Conservation (phyloP, 1,140 invertebrate genomes). For the Zaprionus ghesquierei region DNA sequence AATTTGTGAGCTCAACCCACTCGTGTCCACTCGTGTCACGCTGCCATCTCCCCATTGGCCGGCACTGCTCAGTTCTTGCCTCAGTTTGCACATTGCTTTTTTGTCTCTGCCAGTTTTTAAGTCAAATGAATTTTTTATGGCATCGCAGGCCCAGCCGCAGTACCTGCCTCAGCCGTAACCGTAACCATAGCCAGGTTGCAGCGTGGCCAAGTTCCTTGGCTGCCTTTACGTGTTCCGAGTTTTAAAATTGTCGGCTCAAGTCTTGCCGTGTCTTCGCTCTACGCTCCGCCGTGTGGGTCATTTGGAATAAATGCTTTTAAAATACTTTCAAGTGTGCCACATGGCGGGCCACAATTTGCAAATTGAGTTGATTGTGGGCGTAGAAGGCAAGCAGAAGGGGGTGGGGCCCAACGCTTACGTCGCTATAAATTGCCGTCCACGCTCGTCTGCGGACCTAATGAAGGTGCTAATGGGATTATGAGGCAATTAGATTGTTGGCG, state of each 20-base stretch:
- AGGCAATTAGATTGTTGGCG: slow-evolving; percentile 30
- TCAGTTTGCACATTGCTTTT: slow-evolving; percentile 20
- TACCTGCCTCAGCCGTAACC: slow-evolving; percentile 3
- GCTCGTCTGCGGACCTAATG: slow-evolving; percentile 17
- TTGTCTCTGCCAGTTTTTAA: slow-evolving; percentile 67
- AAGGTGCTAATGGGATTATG: slow-evolving; percentile 56
- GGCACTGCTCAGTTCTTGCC: slow-evolving; percentile 1
- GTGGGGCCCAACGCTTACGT: neutral
- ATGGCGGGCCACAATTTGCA: slow-evolving; percentile 53
- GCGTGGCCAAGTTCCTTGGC: slow-evolving; percentile 27
- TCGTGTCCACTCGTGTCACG: neutral
- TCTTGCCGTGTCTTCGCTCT: slow-evolving; percentile 12
- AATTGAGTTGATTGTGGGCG: slow-evolving; percentile 50
- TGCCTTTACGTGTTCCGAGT: slow-evolving; percentile 55
- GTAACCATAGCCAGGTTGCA: neutral
- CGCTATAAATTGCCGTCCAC: slow-evolving; percentile 8
- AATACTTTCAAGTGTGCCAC: slow-evolving; percentile 55
- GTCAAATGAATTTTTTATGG: slow-evolving; percentile 80
- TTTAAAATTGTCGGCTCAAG: slow-evolving; percentile 50
- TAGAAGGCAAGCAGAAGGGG: neutral
- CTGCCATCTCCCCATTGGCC: neutral
- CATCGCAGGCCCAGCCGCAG: slow-evolving; percentile 19
- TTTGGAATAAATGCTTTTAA: slow-evolving; percentile 69
- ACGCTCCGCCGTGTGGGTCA: slow-evolving; percentile 47
- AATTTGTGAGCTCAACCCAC: neutral